Base-by-base conservation (phyloP, 2,113 vertebrate species). In the Hylia prasina region DNA sequence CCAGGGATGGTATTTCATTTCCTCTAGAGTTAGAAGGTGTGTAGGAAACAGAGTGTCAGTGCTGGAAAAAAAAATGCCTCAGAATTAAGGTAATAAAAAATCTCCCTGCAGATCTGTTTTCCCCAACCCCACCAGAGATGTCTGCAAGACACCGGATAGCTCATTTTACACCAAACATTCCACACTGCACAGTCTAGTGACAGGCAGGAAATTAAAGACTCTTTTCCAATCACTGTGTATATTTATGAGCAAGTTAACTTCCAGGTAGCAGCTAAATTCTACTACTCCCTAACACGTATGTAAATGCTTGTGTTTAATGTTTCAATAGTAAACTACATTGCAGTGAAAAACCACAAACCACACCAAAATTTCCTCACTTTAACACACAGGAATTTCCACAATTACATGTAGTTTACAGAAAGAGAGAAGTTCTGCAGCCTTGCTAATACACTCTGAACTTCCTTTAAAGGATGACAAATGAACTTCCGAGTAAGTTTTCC, bases 161-260 rank as follows among this genome's bases (percentile, higher is more conserved):
- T 95, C 83, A 30, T 87, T 93, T 90, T 69, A 77, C 83, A 80
- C 54, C 24, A n/a, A 60, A 48, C 66, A 60, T 94, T 80, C 83
- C 83, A 66, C 37, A 2, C 48, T 18, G 58, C 64, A 12, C 7
- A 50, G 50, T 69, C 69, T 54, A 69, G 22, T 69, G 94, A 81
- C 8, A 1, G n/a, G 58, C 93, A 95, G 90, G 95, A 97, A 95
- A 91, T 95, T 42, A 91, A 89, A 93, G 93, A 40, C 76, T 65
- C 65, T 73, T 82, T 81, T 80, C 75, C 2, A 3, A 47, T 40
- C 83, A 42, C 60, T 15, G 10, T 13, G 35, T 42, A 2, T 42
- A 72, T 70, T 94, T 91, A 81, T 31, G 64, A 81, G 53, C 4
- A 58, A 63, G 33, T 31, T 82, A 66, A 63, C 33, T 89, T 91